phyloP scores from a whole-genome alignment of 1,140 invertebrate species.

The Nasonia giraulti region DNA sequence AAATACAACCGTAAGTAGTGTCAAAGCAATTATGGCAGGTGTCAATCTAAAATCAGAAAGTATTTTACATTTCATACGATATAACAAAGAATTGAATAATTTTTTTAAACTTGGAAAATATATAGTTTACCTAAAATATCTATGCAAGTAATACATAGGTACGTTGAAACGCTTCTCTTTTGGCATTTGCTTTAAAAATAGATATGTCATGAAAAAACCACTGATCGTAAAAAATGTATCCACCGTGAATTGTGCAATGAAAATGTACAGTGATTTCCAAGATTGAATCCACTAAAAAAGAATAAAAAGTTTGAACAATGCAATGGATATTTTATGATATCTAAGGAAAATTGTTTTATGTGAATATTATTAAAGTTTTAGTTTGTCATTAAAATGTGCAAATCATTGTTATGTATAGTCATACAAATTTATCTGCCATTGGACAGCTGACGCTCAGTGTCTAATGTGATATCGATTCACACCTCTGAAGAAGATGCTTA shows the following conservation, averaged over 20 bases:
- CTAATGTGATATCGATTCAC: background rate
- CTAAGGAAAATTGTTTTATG: too few species aligned
- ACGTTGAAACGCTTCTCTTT: background rate
- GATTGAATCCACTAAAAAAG: conserved; percentile 64
- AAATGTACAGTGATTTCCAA: conserved; percentile 60
- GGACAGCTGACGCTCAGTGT: too few species aligned
- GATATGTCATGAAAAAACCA: conserved; percentile 76
- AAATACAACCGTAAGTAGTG: conserved; percentile 67
- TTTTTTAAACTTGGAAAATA: background rate
- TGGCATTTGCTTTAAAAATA: conserved; percentile 53
- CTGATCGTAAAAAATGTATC: conserved; percentile 77
- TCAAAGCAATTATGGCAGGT: conserved; percentile 67
- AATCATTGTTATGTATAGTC: too few species aligned
- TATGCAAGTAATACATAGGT: background rate
- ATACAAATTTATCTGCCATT: background rate
- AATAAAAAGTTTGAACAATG: conserved; percentile 13
- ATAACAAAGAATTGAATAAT: too few species aligned
- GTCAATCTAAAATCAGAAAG: conserved; percentile 66
- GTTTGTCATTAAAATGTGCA: too few species aligned
- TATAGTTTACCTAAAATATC: background rate
- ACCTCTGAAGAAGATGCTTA: too few species aligned
- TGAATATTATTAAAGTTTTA: too few species aligned
- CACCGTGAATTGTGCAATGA: conserved; percentile 71
- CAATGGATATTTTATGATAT: background rate
- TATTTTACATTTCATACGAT: background rate